These are phyloP conservation scores for Diorhabda carinulata DNA, from an alignment of 1,140 invertebrate genomes.

Conservation along the genomic window DNA sequence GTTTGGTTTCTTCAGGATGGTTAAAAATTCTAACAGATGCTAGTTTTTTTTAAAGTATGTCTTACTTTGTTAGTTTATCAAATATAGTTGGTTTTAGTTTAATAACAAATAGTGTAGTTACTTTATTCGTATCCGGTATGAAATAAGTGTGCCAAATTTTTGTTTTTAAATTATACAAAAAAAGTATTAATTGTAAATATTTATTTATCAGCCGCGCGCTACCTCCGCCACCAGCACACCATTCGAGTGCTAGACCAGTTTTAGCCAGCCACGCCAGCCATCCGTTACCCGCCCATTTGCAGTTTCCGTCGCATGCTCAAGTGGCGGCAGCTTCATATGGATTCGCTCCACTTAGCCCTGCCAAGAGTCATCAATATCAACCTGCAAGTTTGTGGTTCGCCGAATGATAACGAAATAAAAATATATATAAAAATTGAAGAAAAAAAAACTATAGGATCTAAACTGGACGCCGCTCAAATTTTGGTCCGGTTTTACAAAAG, in stretches of 20 bases:
- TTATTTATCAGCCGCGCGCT: conserved; percentile 60
- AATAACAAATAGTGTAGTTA: too few species aligned
- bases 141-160: not conserved
- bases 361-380: conserved; percentile 68
- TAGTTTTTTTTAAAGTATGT: too few species aligned
- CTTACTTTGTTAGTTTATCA: too few species aligned
- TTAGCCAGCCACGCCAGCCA: conserved; percentile 68
- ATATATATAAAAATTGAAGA: conserved; percentile 8
- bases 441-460: not conserved
- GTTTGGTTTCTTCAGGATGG: too few species aligned
- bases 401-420: conserved; percentile 49
- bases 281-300: conserved; percentile 81
- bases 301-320: conserved; percentile 65
- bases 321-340: conserved; percentile 61
- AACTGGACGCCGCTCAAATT: conserved; percentile 2
- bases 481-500: conserved; percentile 5
- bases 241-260: conserved; percentile 72
- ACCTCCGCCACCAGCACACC: conserved; percentile 79
- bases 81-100: too few species aligned
- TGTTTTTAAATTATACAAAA: not conserved
- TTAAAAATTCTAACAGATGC: too few species aligned
- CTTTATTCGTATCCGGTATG: too few species aligned
- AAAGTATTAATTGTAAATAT: not conserved
- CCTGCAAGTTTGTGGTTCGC: conserved; percentile 71
- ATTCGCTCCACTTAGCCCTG: conserved; percentile 68